Conservation (phyloP, 1,140 invertebrate genomes). For the Panagrolaimus sp. region DNA sequence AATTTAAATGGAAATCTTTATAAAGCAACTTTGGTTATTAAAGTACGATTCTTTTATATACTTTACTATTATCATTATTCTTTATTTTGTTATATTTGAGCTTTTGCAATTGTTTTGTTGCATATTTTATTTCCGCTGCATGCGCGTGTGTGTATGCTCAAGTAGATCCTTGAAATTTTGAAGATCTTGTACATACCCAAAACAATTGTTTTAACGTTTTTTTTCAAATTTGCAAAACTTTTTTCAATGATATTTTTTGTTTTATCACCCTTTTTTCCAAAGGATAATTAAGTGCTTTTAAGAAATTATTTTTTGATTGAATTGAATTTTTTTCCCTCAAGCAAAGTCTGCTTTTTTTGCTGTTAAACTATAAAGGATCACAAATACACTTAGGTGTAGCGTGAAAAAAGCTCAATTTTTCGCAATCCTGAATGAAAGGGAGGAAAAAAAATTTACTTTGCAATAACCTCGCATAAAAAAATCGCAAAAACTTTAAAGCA, state of each 20-base stretch:
- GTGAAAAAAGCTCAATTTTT: too few species aligned
- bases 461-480: too few species aligned
- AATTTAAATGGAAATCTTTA: constrained; percentile 66
- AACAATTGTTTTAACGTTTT: constrained; percentile 65
- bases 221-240: constrained; percentile 20
- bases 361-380: too few species aligned
- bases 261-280: not conserved
- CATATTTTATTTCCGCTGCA: not conserved
- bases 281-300: too few species aligned
- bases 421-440: too few species aligned
- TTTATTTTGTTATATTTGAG: constrained; percentile 5
- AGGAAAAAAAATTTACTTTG: too few species aligned
- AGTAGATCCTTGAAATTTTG: not conserved
- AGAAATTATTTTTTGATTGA: too few species aligned
- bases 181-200: constrained; percentile 76
- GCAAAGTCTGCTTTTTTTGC: too few species aligned
- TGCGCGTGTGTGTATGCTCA: not conserved
- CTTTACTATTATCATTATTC: not conserved
- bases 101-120: not conserved
- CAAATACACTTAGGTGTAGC: too few species aligned
- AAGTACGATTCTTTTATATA: constrained; percentile 40
- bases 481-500: too few species aligned
- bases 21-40: constrained; percentile 55
- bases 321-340: too few species aligned
- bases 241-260: constrained; percentile 23